Conservation (phyloP, 1,140 invertebrate genomes). For the Neomicropteryx cornuta region DNA sequence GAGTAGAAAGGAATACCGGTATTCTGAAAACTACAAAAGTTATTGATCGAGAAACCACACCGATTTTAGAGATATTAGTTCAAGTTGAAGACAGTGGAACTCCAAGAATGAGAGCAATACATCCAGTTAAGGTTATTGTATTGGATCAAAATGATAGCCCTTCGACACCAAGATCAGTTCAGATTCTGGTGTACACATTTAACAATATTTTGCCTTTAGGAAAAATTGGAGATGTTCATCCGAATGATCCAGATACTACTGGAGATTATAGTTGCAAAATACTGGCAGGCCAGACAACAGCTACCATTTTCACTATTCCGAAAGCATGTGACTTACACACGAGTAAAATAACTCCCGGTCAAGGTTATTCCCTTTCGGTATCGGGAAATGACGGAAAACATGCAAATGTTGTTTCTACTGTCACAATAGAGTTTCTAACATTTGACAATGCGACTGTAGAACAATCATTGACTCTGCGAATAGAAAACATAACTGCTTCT, state of each 20-base stretch:
- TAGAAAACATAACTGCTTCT: slow-evolving; percentile 58
- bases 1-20: slow-evolving; percentile 68
- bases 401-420: slow-evolving; percentile 69
- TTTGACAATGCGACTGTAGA: slow-evolving; percentile 74
- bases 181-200: slow-evolving; percentile 69
- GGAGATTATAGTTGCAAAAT: slow-evolving; percentile 83
- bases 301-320: slow-evolving; percentile 59
- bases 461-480: slow-evolving; percentile 67
- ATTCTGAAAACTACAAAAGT: slow-evolving; percentile 64
- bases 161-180: slow-evolving; percentile 69
- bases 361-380: slow-evolving; percentile 63
- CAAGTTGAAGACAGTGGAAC: slow-evolving; percentile 83
- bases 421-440: slow-evolving; percentile 68
- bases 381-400: slow-evolving; percentile 84
- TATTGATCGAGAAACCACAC: slow-evolving; percentile 73
- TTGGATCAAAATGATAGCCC: slow-evolving; percentile 88
- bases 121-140: slow-evolving; percentile 64
- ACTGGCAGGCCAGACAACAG: slow-evolving; percentile 42
- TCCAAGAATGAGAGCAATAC: slow-evolving; percentile 69
- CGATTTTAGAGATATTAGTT: slow-evolving; percentile 61
- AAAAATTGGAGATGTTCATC: slow-evolving; percentile 82
- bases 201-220: slow-evolving; percentile 60
- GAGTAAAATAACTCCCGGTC: slow-evolving; percentile 51
- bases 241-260: slow-evolving; percentile 77
- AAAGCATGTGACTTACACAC: slow-evolving; percentile 70